Percentiles rank a stretch among this genome's conserved stretches.
Conservation (phyloP, 2,888 invertebrate genomes). For the Drosophila quinaria region DNA sequence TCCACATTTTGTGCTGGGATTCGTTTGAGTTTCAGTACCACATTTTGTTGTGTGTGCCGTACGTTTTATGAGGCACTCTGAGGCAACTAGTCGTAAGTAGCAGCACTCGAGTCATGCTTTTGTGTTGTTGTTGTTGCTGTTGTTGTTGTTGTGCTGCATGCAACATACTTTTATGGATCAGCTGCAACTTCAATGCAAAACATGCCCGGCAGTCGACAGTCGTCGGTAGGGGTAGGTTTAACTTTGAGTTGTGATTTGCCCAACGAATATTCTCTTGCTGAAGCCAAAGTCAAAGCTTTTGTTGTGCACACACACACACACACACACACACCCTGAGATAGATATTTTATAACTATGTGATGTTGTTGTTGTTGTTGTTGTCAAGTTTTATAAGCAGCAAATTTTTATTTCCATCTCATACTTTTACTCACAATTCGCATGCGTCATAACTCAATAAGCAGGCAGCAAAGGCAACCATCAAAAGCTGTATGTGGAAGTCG, state of each 20-base stretch:
- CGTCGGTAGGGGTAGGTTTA: conserved; percentile 36
- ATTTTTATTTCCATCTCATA: conserved; percentile 69
- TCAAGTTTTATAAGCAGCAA: conserved; percentile 74
- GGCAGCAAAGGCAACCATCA: conserved; percentile 37
- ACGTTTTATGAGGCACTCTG: conserved; percentile 59
- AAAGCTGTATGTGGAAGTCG: conserved; percentile 11
- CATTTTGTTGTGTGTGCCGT: conserved; percentile 40
- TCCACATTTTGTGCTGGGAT: conserved; percentile 6
- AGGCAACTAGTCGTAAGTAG: conserved; percentile 59
- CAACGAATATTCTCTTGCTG: conserved; percentile 14
- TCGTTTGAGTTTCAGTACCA: conserved; percentile 26
- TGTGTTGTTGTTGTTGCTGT: conserved; percentile 36
- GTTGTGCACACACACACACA: conserved; percentile 52
- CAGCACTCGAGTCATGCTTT: conserved; percentile 58
- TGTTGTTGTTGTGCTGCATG: conserved; percentile 50
- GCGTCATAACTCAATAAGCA: conserved; percentile 81
- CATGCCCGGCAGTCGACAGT: conserved; percentile 38
- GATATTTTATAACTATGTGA: conserved; percentile 40
- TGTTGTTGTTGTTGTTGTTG: conserved; percentile 24
- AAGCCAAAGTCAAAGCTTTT: conserved; percentile 61
- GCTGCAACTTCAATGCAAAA: conserved; percentile 77
- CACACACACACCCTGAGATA: conserved; percentile 23
- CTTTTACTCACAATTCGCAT: conserved; percentile 68
- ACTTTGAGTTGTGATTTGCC: conserved; percentile 59
- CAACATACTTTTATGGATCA: conserved; percentile 81